Percentiles rank a stretch among this genome's conserved stretches.
These are phyloP conservation scores for Amphiprion percula DNA, from an alignment of 2,113 vertebrate genomes.

Conservation along the genomic window DNA sequence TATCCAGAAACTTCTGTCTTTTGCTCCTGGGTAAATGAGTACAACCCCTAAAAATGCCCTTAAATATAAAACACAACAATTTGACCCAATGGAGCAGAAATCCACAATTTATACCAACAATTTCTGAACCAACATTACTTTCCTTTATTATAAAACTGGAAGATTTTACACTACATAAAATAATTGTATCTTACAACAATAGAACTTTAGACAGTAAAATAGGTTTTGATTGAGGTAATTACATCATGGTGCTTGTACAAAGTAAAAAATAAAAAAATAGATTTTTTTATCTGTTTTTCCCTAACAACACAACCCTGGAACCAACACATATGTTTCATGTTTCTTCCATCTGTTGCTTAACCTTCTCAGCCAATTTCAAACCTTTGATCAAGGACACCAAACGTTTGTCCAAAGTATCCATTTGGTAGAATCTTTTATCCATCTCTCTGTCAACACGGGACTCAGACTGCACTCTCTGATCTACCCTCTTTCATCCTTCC, in stretches of 20 bases:
- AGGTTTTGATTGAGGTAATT: conserved; percentile 88
- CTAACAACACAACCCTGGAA: conserved; percentile 65
- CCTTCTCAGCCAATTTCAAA: conserved; percentile 16
- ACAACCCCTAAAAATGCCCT: conserved; percentile 48
- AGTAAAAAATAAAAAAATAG: conserved; percentile 81
- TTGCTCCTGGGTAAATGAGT: conserved; percentile 5
- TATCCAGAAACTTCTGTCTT: conserved; percentile 20
- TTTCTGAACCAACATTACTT: conserved; percentile 71
- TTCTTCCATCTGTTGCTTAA: conserved; percentile 10
- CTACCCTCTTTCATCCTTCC: too few relatives aligned
- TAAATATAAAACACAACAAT: conserved; percentile 33
- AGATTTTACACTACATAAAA: conserved; percentile 86
- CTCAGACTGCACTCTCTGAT: too few relatives aligned
- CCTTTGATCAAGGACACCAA: too few relatives aligned
- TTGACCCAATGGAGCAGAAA: conserved; percentile 61
- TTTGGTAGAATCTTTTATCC: too few relatives aligned
- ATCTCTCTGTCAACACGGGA: background rate
- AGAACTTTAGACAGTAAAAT: conserved; percentile 86
- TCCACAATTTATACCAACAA: conserved; percentile 71
- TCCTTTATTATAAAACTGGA: conserved; percentile 82
- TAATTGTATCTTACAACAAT: conserved; percentile 86
- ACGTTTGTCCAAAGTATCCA: too few relatives aligned
- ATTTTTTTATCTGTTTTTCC: conserved; percentile 68
- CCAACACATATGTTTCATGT: conserved; percentile 30
- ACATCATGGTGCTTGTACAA: conserved; percentile 83